Evolutionary conservation across 2,888 invertebrate genomes (phyloP).

Genomic region (Lycia hirtaria): DNA sequence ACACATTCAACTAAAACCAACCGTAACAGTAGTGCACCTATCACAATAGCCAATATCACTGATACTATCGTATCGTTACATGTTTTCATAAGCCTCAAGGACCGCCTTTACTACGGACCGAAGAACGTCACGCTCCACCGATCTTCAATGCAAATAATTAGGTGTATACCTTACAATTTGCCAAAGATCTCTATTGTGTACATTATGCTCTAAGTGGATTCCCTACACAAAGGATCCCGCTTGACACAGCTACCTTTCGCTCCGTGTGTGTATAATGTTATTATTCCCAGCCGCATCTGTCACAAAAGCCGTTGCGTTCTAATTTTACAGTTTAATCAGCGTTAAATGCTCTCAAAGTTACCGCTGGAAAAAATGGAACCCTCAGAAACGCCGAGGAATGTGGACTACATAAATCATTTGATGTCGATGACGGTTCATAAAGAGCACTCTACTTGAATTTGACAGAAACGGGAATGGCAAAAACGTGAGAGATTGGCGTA

Average conservation of each 20-base stretch:
- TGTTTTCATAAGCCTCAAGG: slow-evolving; percentile 82
- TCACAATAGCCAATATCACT: slow-evolving; percentile 58
- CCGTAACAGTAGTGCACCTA: slow-evolving; percentile 56
- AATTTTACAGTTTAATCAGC: slow-evolving; percentile 86
- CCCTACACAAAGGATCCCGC: slow-evolving; percentile 73
- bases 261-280: slow-evolving; percentile 81
- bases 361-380: slow-evolving; percentile 71
- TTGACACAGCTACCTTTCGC: slow-evolving; percentile 71
- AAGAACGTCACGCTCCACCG: slow-evolving; percentile 70
- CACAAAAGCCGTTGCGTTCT: slow-evolving; percentile 79
- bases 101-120: slow-evolving; percentile 67
- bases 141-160: slow-evolving; percentile 81
- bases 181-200: slow-evolving; percentile 78
- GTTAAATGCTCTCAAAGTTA: slow-evolving; percentile 81
- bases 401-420: slow-evolving; percentile 74
- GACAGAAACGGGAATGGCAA: slow-evolving; percentile 27
- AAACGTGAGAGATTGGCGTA: slow-evolving; percentile 11
- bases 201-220: slow-evolving; percentile 82
- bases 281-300: slow-evolving; percentile 83
- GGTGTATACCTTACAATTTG: slow-evolving; percentile 84
- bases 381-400: slow-evolving; percentile 67
- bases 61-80: slow-evolving; percentile 65
- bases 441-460: slow-evolving; percentile 35
- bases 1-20: slow-evolving; percentile 40
- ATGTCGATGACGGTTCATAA: slow-evolving; percentile 65